Evolutionary conservation across 2,797 vertebrate genomes (phyloP), one percentile per base, ranked within the genome.

Genomic region (Myioborus miniatus): DNA sequence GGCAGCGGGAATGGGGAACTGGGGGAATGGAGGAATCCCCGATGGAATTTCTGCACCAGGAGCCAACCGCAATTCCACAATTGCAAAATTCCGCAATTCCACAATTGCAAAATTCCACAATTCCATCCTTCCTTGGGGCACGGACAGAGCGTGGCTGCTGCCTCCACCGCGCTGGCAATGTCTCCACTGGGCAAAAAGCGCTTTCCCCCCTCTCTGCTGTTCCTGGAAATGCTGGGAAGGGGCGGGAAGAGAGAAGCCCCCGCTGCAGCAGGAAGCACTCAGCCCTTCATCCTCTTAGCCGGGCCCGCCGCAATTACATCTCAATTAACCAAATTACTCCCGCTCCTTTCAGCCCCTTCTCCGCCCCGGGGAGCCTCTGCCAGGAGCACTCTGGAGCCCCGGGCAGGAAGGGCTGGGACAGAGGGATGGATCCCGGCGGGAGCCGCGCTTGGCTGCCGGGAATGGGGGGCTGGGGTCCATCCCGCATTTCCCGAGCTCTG

Each of bases 311-410:
- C 97, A 96, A 98, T 98, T 98, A 97, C 63, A 83, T 72, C 96
- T 96, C 97, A 97, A 97, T 98, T 97, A 97, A 96, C 83, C 96
- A 96, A 96, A 97, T 80, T 94, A 93, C 87, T 91, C 90, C 91
- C 80, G 32, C 75, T 59, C 34, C 93, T 89, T 18, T 3, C 96
- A 92, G 94, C n/a, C 55, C 37, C 56, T 26, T 17, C 27, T 12
- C n/a, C 58, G 87, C 94, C 78, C 91, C 3, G 21, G 94, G 96
- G 92, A 86, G 34, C 3, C 30, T 12, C 65, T 7, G 85, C 34
- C 91, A n/a, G 97, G 95, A 97, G 96, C 94, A 44, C 41, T 96
- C 70, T 2, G 32, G 53, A 18, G 94, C 96, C 87, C 74, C 9
- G 2, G 89, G 72, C 52, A 53, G 63, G 93, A 84, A 49, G 32